Percentiles rank a stretch among this genome's conserved stretches.
phyloP scores from a whole-genome alignment of 2,797 vertebrate species.

The Sebastes cheni region DNA sequence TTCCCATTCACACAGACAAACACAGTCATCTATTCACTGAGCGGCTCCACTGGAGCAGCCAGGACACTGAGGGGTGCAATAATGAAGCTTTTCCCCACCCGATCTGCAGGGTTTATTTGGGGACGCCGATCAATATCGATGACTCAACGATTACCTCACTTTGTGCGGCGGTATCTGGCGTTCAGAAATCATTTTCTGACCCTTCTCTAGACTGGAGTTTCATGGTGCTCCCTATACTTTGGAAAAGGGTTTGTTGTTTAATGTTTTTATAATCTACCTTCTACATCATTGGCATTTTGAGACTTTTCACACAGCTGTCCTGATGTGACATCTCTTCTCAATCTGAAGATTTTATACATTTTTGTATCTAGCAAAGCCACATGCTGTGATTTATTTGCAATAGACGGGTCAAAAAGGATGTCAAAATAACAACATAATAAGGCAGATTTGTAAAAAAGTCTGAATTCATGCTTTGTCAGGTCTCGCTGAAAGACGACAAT shows the following conservation, averaged over 20 bases:
- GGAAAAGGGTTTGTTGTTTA: not conserved
- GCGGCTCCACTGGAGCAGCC: not conserved
- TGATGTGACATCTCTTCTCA: no score
- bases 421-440: no score
- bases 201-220: not conserved
- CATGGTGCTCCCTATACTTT: not conserved
- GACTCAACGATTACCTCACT: not conserved
- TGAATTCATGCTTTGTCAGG: no score
- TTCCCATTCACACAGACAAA: constrained; percentile 6
- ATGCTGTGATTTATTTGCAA: no score
- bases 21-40: not conserved
- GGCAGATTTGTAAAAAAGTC: no score
- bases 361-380: no score
- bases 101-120: not conserved
- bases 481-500: no score
- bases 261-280: no score
- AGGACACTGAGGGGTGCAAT: not conserved
- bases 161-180: not conserved
- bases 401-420: rapidly evolving
- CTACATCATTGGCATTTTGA: no score
- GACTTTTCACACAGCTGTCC: no score
- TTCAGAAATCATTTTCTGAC: not conserved
- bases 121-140: not conserved
- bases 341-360: no score
- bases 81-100: not conserved